Percentiles rank a stretch among this genome's conserved stretches.
These are phyloP conservation scores for Salvator merianae DNA, from an alignment of 2,113 vertebrate species.

Conservation along the genomic window DNA sequence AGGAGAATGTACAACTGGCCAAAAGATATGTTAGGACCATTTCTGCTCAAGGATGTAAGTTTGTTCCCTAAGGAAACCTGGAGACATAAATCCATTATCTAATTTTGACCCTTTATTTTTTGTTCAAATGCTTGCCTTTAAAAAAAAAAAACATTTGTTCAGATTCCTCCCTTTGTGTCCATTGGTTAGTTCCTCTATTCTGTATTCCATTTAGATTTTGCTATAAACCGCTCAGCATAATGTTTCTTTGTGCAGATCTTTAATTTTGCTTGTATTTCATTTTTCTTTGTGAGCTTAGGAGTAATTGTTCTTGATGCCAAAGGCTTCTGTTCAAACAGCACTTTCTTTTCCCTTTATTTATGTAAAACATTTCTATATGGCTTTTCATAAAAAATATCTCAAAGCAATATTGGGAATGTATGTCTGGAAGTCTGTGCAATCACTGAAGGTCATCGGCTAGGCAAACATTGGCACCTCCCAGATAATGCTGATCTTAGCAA, in stretches of 20 bases:
- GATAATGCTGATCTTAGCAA: too few species aligned
- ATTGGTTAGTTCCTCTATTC: neutral
- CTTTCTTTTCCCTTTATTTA: too few species aligned
- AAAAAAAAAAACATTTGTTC: neutral
- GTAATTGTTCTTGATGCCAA: too few species aligned
- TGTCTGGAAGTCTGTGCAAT: too few species aligned
- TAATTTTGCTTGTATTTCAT: neutral
- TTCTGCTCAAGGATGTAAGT: slow-evolving; percentile 66
- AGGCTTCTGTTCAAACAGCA: too few species aligned
- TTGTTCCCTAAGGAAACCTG: neutral
- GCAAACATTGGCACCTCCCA: too few species aligned
- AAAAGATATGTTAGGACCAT: slow-evolving; percentile 46
- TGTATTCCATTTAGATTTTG: neutral
- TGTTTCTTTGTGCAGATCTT: neutral
- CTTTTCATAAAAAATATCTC: too few species aligned
- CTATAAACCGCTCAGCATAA: neutral
- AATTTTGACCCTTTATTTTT: neutral
- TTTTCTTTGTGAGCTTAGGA: neutral
- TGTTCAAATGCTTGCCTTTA: neutral
- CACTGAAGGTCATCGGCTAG: too few species aligned
- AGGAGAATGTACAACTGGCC: slow-evolving; percentile 54
- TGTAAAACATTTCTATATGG: too few species aligned
- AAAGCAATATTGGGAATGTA: too few species aligned
- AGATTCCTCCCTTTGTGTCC: neutral
- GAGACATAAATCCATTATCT: neutral